These are phyloP conservation scores for Megalurothrips usitatus DNA, from an alignment of 2,888 invertebrate genomes.

Conservation along the genomic window DNA sequence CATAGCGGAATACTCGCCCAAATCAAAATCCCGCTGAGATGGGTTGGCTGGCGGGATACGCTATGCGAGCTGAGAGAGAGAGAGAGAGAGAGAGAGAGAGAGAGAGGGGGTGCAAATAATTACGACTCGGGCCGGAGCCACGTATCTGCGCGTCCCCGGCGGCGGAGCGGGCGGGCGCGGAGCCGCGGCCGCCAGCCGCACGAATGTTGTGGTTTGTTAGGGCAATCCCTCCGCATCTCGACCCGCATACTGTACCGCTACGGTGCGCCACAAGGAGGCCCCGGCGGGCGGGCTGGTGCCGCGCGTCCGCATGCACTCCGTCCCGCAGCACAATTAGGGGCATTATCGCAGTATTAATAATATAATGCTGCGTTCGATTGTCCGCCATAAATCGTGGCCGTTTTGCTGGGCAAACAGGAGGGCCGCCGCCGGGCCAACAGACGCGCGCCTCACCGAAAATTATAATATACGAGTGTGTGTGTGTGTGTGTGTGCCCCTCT, in stretches of 20 bases:
- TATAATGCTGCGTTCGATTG: not conserved
- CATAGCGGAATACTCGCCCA: no score
- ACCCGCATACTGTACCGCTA: constrained; percentile 6
- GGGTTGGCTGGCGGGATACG: no score
- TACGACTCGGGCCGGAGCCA: not conserved
- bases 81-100: not conserved
- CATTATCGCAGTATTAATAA: not conserved
- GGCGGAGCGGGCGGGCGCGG: no score
- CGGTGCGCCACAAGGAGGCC: not conserved
- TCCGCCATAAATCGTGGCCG: not conserved
- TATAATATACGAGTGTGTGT: no score
- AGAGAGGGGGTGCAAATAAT: not conserved
- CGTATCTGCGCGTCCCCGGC: no score
- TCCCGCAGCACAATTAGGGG: not conserved
- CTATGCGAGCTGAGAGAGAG: not conserved
- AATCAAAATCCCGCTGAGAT: no score
- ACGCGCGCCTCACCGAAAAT: not conserved
- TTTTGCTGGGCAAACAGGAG: not conserved
- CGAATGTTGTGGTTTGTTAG: constrained; percentile 13
- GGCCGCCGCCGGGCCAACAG: not conserved
- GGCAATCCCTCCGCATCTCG: not conserved
- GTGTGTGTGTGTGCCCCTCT: no score
- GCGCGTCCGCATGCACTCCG: not conserved
- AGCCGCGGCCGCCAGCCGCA: not conserved
- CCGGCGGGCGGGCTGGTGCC: not conserved